Base-by-base conservation (phyloP, 2,113 vertebrate genomes). In the Mesembrinibis cayennensis region DNA sequence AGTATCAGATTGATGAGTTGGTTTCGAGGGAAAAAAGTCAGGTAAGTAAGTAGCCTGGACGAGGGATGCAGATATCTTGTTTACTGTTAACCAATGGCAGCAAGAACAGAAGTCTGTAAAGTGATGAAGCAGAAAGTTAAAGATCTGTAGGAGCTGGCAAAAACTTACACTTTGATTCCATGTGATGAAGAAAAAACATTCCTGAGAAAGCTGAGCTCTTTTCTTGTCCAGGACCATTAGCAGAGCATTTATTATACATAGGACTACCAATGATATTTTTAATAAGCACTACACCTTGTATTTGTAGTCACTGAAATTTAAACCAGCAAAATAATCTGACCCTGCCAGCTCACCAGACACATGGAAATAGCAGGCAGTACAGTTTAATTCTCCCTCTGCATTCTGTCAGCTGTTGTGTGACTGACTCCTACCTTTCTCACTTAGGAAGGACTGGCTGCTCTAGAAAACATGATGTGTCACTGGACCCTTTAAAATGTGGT, bases 101-200 rank as follows among this genome's bases (percentile, higher is more conserved):
- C 49, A 93, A 83, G 36, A 95, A n/a, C 40, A 92, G 34, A 63
- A 84, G 55, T 84, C 59, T 90, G 40, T 78, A 40, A 91, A 53
- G 17, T 17, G 9, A 81, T 81, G 17, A 47, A 78, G 38, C 50
- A 90, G 53, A 79, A 95, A 83, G 55, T 56, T 95, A 67, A 95
- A 96, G 44, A 92, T 76, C 30, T 89, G 34, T 11, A 89, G 76
- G 22, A 96, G 29, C 69, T 88, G 50, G 96, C 47, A 92, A 95
- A 95, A 83, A 56, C 30, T 89, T 58, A 42, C 16, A 52, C 93
- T 91, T 94, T 87, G 30, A 80, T 65, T 95, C 62, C 36, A 73
- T 27, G 45, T 78, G 19, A 89, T 89, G 76, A 86, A 90, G 61
- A 67, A 73, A 81, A 90, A 87, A 78, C 21, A 91, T 32, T 92